Evolutionary conservation across 2,113 vertebrate genomes (phyloP), one percentile per base, ranked within the genome.

Genomic region (Synodontis membranacea): DNA sequence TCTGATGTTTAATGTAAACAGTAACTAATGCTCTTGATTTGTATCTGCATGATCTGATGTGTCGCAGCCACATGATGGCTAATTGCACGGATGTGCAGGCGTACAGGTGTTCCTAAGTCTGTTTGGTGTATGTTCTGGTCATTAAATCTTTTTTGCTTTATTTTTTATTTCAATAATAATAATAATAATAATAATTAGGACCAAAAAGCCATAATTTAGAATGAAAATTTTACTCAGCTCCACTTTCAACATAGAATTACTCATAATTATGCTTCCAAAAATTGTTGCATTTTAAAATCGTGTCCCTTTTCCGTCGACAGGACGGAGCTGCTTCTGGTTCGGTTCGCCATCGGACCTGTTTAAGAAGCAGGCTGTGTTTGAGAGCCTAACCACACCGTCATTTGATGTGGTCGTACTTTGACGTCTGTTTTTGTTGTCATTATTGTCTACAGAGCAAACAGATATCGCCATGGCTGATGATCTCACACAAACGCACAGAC

Each of bases 121-220:
- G 50, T 31, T 31, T 58, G 28, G 19, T 56, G 23, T 6, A 28
- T 39, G 87, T 92, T 89, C 88, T 93, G 88, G 88, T 92, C 90
- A 91, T 88, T 89, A 86, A 89, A 79, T 91, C 86, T 84, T 82
- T 89, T 92, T 88, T 72, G 31, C 82, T 66, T 83, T 72, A 72
- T 9, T 84, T 89, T 91, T 83, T 84, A 84, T 80, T 87, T 90
- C 78, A 56, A 86, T 75, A 44, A 84, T 14, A n/a, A 87, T 72
- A 52, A 87, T 88, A 85, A 86, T 87, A 91, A 90, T 91, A 82
- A 91, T 86, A 7, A 42, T 54, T 54, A 91, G 93, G 94, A 94
- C 94, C 93, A 94, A 95, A 94, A 88, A 93, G 92, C 88, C 91
- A 94, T 91, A 93, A 68, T 82, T 66, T 46, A 64, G 10, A 60